Evolutionary conservation across 1,140 invertebrate genomes (phyloP).

Genomic region (Drosophila dunni): DNA sequence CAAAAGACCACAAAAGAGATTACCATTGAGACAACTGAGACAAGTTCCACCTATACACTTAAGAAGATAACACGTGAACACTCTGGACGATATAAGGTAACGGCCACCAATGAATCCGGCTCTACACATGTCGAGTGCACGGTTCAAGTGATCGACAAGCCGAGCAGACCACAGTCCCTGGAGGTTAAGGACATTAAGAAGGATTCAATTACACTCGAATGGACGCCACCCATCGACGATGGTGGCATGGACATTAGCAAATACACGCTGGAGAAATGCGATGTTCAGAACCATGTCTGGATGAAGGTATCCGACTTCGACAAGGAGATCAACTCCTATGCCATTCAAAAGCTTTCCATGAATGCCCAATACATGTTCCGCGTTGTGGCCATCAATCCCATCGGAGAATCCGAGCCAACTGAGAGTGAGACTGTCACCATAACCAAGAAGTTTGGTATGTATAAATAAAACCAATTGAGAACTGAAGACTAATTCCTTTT

Average conservation of each 20-base stretch:
- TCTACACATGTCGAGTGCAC: slow-evolving; percentile 89
- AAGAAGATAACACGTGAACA: slow-evolving; percentile 87
- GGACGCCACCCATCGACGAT: slow-evolving; percentile 92
- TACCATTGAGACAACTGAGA: slow-evolving; percentile 87
- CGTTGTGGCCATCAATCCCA: slow-evolving; percentile 92
- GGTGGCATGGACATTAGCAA: slow-evolving; percentile 91
- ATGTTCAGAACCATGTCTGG: slow-evolving; percentile 89
- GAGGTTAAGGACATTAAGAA: slow-evolving; percentile 90
- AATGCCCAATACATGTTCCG: slow-evolving; percentile 94
- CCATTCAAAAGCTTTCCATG: slow-evolving; percentile 91
- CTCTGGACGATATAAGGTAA: slow-evolving; percentile 88
- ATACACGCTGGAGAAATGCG: slow-evolving; percentile 93
- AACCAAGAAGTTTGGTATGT: slow-evolving; percentile 87
- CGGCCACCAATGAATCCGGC: slow-evolving; percentile 90
- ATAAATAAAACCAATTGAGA: too few relatives aligned
- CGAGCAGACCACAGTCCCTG: slow-evolving; percentile 91
- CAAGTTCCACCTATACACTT: slow-evolving; percentile 87
- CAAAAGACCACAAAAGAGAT: slow-evolving; percentile 86
- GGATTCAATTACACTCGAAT: slow-evolving; percentile 90
- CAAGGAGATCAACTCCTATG: slow-evolving; percentile 89
- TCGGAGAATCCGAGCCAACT: slow-evolving; percentile 91
- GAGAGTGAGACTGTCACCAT: slow-evolving; percentile 89
- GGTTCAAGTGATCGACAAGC: slow-evolving; percentile 94
- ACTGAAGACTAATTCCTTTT: neutral
- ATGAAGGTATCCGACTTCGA: slow-evolving; percentile 91